Evolutionary conservation across 2,797 vertebrate genomes (phyloP), one percentile per base, ranked within the genome.

Genomic region (Babyrousa celebensis): DNA sequence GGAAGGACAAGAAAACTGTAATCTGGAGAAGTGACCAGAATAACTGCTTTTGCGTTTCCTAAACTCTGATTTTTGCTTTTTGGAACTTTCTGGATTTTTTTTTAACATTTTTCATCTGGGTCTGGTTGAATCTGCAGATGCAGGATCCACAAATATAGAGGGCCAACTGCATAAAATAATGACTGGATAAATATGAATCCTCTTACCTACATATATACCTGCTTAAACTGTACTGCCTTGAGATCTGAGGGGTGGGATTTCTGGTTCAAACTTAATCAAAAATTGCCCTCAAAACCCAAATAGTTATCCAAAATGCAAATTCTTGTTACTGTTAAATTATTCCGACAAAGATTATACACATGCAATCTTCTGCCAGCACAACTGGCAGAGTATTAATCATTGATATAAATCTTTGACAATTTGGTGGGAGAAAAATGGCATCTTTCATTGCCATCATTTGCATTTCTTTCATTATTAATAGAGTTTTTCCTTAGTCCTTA

Each of bases 401-500:
- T 67, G 52, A 67, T 85, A 94, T 1, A 83, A 54, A 92, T 83
- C 92, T 91, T 63, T 74, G 83, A 83, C 84, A 40, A 58, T 75
- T 83, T 52, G 15, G 62, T 83, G n/a, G 52, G 60, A 92, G 52
- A 89, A 89, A 95, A 94, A 86, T 40, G 12, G 27, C 40, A 75
- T 85, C 70, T 89, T 78, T 27, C 85, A 63, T 48, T 79, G 43
- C 60, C 67, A 68, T 94, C 36, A 71, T 96, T 97, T 94, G 83
- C 56, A 96, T 95, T 91, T 97, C 89, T 94, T 72, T 84, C 63
- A 95, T 95, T 89, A 68, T 92, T 89, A 85, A 71, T 67, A 83
- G 29, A 82, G 48, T 74, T 77, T 77, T 62, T 15, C 15, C 12
- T 40, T 88, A 63, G 79, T 78, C 54, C 48, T 72, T 48, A 56